A percentile compares a stretch with the other conserved stretches of the same genome.
phyloP scores from a whole-genome alignment of 2,797 vertebrate genomes.

The Tamandua tetradactyla region DNA sequence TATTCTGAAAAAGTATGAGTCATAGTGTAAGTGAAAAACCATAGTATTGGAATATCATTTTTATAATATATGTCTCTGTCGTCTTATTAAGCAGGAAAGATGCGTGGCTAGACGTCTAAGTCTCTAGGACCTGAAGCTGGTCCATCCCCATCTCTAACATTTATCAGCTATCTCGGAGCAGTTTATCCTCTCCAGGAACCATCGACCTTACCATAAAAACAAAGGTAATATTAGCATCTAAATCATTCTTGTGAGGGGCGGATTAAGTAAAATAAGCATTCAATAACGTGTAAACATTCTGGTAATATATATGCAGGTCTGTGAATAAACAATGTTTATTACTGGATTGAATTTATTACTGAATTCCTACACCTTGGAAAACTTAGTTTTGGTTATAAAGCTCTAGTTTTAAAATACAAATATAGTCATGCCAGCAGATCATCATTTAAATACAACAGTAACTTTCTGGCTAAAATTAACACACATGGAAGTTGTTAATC shows the following conservation, averaged over 20 bases:
- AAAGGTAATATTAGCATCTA: slow-evolving; percentile 16
- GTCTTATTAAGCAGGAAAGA: background rate
- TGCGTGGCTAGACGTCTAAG: background rate
- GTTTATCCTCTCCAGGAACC: slow-evolving; percentile 41
- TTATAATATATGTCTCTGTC: background rate
- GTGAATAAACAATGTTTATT: slow-evolving; percentile 24
- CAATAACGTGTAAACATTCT: background rate
- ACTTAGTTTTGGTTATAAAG: background rate
- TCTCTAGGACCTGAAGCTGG: background rate
- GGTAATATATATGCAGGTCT: background rate
- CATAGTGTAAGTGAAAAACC: background rate
- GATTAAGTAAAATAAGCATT: slow-evolving; percentile 12
- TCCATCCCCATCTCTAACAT: background rate
- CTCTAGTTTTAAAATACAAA: background rate
- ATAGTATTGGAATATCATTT: background rate
- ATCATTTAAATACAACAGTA: background rate
- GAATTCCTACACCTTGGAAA: too few species aligned
- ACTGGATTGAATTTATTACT: too few species aligned
- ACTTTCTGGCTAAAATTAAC: slow-evolving; percentile 24
- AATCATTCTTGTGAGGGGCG: background rate
- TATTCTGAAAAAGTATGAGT: background rate
- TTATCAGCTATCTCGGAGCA: background rate
- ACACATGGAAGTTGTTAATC: background rate
- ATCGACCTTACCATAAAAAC: background rate
- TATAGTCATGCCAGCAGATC: background rate